Base-by-base conservation (phyloP, 2,113 vertebrate species). In the Sebastes schlegelii region DNA sequence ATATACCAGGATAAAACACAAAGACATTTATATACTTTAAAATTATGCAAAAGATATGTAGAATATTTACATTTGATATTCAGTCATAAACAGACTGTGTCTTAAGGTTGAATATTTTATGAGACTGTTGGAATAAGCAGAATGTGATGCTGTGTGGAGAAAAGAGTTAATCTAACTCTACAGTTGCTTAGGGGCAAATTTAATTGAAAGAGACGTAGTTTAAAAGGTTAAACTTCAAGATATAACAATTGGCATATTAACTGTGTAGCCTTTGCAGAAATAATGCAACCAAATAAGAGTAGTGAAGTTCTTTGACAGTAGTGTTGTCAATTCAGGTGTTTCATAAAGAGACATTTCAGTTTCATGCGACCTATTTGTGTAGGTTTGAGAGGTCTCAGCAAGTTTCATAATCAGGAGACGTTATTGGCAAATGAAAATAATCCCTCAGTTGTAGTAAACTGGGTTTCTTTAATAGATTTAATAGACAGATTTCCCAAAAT, bases 81-180 rank as follows among this genome's bases (percentile, higher is more conserved):
- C 45, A 58, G 55, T 51, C 26, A 42, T 46, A 26, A 3, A 4
- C 17, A 55, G 42, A 48, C 42, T 19, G 2, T 26, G 21, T 54
- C 57, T 42, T 21, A 19, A 14, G 34, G n/a, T 45, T 70, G 51
- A 62, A 75, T 75, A 48, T 76, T 82, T 63, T 0, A 68, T 68
- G 7, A 46, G 72, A 17, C 4, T 55, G 9, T 54, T 62, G 17
- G 42, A 49, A n/a, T 34, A 23, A 19, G n/a, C 12, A 51, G 8
- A 42, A 19, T 21, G 40, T 57, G 14, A 26, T 5, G 1, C 43
- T 12, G 2, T 16, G 46, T 12, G 54, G 13, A 45, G 55, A 6
- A 8, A 60, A 60, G 2, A 0, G 16, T 26, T 65, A 0, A 43
- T 52, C 48, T 43, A 21, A 6, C n/a, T n/a, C 5, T 13, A 19